Evolutionary conservation across 2,797 vertebrate species (phyloP), one percentile per base, ranked within the genome.

Genomic region (Microctenopoma lineatum): DNA sequence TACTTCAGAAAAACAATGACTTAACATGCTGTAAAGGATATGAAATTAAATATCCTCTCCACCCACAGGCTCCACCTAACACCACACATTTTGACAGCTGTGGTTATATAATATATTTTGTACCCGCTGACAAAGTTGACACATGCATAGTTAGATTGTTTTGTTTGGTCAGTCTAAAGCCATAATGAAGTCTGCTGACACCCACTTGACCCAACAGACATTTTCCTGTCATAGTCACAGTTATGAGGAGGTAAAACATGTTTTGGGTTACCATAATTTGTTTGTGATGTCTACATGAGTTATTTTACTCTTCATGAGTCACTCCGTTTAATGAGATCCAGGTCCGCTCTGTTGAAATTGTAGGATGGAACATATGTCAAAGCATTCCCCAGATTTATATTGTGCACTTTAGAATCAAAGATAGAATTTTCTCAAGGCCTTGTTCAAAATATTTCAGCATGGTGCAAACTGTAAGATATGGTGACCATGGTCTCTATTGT

Each of bases 401-500:
- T 51, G 25, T 10, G 39, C 25, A 51, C n/a, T 13, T 53, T 36
- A 56, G 36, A 39, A 50, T 70, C 27, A 6, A 11, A 61, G 47
- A 73, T 71, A 9, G 44, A 32, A 57, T 80, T 79, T 64, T 12
- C 18, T n/a, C 34, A 6, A 36, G 41, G 41, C 0, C 71, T 59
- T n/a, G 8, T 64, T 66, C 47, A 52, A 77, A 27, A 68, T 36
- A 34, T 38, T 39, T 16, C 0, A 51, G 21, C n/a, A 42, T 12
- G 39, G 16, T 27, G 70, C 66, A 4, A 71, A 34, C 57, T 51
- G 1, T 57, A 25, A 38, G 53, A 60, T 56, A 68, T 6, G 2
- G 5, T 36, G 41, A 45, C 51, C 5, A 0, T 69, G 6, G 7
- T 46, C 1, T 61, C 3, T 44, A 47, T 57, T 16, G 16, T 53